Evolutionary conservation across 2,113 vertebrate genomes (phyloP).

Genomic region (Menura novaehollandiae): DNA sequence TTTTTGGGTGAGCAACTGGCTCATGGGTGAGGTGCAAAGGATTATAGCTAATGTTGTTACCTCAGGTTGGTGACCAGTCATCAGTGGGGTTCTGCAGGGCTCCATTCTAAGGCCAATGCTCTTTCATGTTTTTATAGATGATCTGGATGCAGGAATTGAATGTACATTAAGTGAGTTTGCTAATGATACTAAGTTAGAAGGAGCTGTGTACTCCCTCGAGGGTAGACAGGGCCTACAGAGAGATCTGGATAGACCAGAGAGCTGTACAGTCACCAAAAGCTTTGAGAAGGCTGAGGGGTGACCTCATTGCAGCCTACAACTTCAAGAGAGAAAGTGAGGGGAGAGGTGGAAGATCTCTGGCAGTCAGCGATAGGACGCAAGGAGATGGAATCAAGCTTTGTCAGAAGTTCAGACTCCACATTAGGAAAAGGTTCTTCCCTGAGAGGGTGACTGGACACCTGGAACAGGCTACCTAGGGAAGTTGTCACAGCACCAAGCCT

Average conservation of each 20-base stretch:
- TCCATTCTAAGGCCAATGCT: neutral
- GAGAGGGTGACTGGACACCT: neutral
- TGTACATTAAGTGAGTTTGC: neutral
- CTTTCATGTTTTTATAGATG: neutral
- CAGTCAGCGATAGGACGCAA: fast-evolving
- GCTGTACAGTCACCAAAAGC: neutral
- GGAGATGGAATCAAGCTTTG: neutral
- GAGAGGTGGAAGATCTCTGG: neutral
- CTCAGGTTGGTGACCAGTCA: neutral
- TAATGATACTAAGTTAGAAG: neutral
- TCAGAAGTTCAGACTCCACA: neutral
- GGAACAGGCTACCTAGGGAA: neutral
- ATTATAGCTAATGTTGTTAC: neutral
- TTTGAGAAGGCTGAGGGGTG: neutral
- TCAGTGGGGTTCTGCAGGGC: neutral
- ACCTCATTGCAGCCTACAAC: neutral
- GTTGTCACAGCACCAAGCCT: neutral
- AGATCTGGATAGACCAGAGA: neutral
- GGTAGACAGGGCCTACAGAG: neutral
- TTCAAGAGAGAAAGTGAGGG: neutral
- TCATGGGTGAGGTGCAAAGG: neutral
- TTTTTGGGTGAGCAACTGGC: neutral
- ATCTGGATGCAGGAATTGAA: neutral
- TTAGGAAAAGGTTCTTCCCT: neutral
- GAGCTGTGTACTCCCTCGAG: neutral